Conservation (phyloP, 2,888 invertebrate species). For the Biston betularia region DNA sequence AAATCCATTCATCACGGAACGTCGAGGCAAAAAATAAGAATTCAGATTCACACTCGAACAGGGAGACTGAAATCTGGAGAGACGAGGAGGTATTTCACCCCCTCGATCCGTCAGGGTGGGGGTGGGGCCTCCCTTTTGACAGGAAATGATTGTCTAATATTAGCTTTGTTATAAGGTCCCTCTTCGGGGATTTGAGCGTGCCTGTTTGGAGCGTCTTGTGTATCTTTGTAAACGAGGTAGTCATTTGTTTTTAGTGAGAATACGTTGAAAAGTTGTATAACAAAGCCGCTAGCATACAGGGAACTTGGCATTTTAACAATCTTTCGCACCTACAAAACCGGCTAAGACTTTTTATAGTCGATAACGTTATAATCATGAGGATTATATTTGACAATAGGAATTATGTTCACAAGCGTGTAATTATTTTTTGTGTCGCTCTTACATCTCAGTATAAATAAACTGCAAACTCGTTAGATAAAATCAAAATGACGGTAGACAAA, state of each 20-base stretch:
- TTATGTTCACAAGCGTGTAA: conserved; percentile 33
- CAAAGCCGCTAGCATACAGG: not conserved
- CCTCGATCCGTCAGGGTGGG: conserved; percentile 62
- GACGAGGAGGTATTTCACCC: conserved; percentile 76
- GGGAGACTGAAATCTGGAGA: conserved; percentile 80
- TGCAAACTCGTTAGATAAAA: conserved; percentile 45
- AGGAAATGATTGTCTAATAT: conserved; percentile 86
- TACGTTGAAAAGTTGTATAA: conserved; percentile 24
- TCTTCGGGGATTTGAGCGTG: conserved; percentile 74
- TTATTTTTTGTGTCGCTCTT: conserved; percentile 47
- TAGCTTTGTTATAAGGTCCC: conserved; percentile 84
- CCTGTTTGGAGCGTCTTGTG: conserved; percentile 61
- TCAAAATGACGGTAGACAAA: conserved; percentile 41
- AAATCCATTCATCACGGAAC: conserved; percentile 80
- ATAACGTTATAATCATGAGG: conserved; percentile 48
- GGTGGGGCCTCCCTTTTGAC: conserved; percentile 78
- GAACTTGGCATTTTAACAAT: conserved; percentile 6
- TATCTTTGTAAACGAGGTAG: conserved; percentile 53
- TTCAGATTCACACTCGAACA: conserved; percentile 81
- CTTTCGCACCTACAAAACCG: conserved; percentile 6
- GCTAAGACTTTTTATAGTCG: conserved; percentile 5
- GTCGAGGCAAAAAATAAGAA: conserved; percentile 76
- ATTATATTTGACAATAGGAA: conserved; percentile 42
- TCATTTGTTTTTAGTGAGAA: conserved; percentile 43
- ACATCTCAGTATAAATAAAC: conserved; percentile 50